Percentiles rank a stretch among this genome's conserved stretches.
Conservation (phyloP, 92 coral and sea anemone species). For the Galaxea fascicularis region DNA sequence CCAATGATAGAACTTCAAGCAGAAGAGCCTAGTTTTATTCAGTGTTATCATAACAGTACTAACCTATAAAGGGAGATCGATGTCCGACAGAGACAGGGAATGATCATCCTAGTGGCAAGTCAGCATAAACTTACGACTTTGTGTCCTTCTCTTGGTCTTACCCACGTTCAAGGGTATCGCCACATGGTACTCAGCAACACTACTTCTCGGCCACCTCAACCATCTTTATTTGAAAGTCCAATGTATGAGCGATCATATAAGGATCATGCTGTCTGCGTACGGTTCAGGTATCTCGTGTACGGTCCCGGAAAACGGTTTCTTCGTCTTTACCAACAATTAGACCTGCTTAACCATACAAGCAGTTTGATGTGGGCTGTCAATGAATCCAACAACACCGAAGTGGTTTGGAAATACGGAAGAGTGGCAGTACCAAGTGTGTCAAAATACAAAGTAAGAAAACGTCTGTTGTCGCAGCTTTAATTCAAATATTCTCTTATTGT, state of each 20-base stretch:
- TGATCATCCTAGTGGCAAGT: too few species aligned
- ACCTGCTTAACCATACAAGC: conserved; percentile 38
- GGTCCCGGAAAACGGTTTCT: conserved; percentile 64
- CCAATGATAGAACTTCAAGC: too few species aligned
- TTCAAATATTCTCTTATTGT: too few species aligned
- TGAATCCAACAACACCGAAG: conserved; percentile 49
- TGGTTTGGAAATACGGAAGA: conserved; percentile 67
- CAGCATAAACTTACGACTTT: not conserved
- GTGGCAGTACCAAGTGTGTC: conserved; percentile 66
- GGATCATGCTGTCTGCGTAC: conserved; percentile 61
- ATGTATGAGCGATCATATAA: conserved; percentile 54
- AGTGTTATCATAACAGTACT: too few species aligned
- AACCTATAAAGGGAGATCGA: too few species aligned
- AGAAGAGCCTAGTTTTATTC: too few species aligned
- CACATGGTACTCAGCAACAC: conserved; percentile 9
- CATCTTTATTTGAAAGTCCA: conserved; percentile 59
- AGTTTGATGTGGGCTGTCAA: conserved; percentile 70
- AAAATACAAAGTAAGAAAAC: conserved; percentile 58
- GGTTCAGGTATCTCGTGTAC: conserved; percentile 68
- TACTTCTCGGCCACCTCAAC: conserved; percentile 7
- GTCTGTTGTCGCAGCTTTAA: too few species aligned
- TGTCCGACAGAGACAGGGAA: too few species aligned
- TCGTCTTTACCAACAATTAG: conserved; percentile 62
- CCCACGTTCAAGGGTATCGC: conserved; percentile 11
- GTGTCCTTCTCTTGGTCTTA: not conserved